Evolutionary conservation across 2,113 vertebrate species (phyloP), one percentile per base, ranked within the genome.

Genomic region (Colaptes auratus): DNA sequence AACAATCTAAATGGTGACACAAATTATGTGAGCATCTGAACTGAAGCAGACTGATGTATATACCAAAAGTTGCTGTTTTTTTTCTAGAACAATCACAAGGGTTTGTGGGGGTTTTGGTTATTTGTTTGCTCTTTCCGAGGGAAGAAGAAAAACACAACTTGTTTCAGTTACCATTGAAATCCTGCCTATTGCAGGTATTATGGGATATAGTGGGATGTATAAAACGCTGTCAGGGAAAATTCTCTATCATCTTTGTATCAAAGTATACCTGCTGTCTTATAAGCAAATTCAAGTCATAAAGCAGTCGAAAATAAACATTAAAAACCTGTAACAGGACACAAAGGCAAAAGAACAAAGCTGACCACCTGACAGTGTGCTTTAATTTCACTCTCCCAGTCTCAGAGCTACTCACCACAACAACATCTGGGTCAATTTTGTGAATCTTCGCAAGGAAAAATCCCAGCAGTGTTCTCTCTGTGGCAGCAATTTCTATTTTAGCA

Each of bases 371-470:
- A 93, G 88, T 50, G 69, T 61, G 80, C 88, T 86, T 94, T 63
- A 89, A 64, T 77, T 91, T 79, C 92, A 73, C 74, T 88, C 76
- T 81, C 58, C 44, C 6, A 90, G 52, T 73, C 74, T 81, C 81
- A 90, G 63, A 85, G 65, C 84, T 95, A 98, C 99, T 99, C 95
- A 99, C 99, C 98, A 99, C 99, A 97, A 99, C 97, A 90, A 99
- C 97, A 73, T 99, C 99, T 64, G 99, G 99, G 96, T 99, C 99
- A 69, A 99, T 98, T 97, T 99, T 99, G 97, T 99, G 99, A 98
- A 99, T 97, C 96, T 99, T 99, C 6, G 99, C 99, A 93, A 99
- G 97, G 92, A 99, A 99, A 97, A 99, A 99, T 63, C 98, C 99
- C 59, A 99, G 97, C 86, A 99, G 97, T 28, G 98, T 99, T 89